Evolutionary conservation across 2,888 invertebrate species (phyloP).

Genomic region (Conops quadrifasciatus): DNA sequence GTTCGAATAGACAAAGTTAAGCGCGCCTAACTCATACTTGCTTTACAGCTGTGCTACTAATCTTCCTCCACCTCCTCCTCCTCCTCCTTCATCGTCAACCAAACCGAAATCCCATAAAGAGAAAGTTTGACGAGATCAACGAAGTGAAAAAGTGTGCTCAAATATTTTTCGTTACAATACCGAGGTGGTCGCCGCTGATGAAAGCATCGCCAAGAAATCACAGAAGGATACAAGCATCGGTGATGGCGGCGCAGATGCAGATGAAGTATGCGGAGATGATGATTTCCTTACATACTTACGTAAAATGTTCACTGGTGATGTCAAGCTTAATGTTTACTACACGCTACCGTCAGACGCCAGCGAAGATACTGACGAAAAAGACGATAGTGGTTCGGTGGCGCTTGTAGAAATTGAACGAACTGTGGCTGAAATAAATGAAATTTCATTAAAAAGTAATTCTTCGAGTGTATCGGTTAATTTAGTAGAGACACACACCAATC

Average conservation of each 20-base stretch:
- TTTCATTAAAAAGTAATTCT: slow-evolving; percentile 40
- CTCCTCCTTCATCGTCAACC: slow-evolving; percentile 35
- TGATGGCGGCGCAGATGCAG: not conserved
- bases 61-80: slow-evolving; percentile 51
- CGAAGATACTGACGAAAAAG: slow-evolving; percentile 35
- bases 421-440: slow-evolving; percentile 52
- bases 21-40: too few relatives aligned
- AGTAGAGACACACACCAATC: slow-evolving; percentile 42
- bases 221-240: not conserved
- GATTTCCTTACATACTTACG: slow-evolving; percentile 53
- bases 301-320: slow-evolving; percentile 51
- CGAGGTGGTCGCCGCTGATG: slow-evolving; percentile 18
- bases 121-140: slow-evolving; percentile 66
- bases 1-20: too few relatives aligned
- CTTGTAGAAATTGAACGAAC: slow-evolving; percentile 55
- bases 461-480: slow-evolving; percentile 38
- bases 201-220: not conserved
- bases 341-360: slow-evolving; percentile 48
- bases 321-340: slow-evolving; percentile 50
- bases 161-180: slow-evolving; percentile 52
- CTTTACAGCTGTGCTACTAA: slow-evolving; percentile 51
- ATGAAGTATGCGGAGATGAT: not conserved
- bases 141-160: slow-evolving; percentile 66
- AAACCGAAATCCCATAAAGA: slow-evolving; percentile 62
- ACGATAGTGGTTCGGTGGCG: slow-evolving; percentile 45